phyloP scores from a whole-genome alignment of 2,888 invertebrate genomes.

The Parascotia fuliginaria region DNA sequence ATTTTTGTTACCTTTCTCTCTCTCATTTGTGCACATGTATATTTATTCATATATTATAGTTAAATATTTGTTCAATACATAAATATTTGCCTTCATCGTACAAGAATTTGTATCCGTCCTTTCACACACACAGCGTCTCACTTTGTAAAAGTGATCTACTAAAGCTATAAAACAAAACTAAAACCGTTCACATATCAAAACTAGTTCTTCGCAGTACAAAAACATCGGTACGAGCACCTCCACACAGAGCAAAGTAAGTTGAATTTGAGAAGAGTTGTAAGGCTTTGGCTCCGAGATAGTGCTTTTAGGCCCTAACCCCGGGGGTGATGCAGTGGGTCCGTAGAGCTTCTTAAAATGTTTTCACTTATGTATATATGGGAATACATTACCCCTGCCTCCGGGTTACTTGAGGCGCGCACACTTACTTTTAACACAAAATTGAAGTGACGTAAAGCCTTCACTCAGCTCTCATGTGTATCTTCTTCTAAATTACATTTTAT shows the following conservation, averaged over 20 bases:
- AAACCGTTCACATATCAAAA: constrained; percentile 58
- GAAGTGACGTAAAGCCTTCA: constrained; percentile 84
- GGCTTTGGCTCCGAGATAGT: constrained; percentile 85
- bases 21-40: too few relatives aligned
- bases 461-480: constrained; percentile 78
- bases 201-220: constrained; percentile 38
- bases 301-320: constrained; percentile 86
- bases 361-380: constrained; percentile 85
- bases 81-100: too few relatives aligned
- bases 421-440: constrained; percentile 84
- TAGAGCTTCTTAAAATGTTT: constrained; percentile 85
- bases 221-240: constrained; percentile 73
- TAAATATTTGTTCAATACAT: too few relatives aligned
- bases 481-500: constrained; percentile 80
- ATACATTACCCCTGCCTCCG: constrained; percentile 83
- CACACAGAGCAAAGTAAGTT: constrained; percentile 83
- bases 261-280: constrained; percentile 86
- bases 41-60: too few relatives aligned
- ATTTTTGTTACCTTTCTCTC: too few relatives aligned
- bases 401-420: constrained; percentile 80
- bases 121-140: too few relatives aligned
- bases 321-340: constrained; percentile 84
- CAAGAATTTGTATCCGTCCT: too few relatives aligned
- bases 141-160: too few relatives aligned
- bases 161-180: too few relatives aligned